Base-by-base conservation (phyloP, 2,113 vertebrate genomes). In the Origma solitaria region DNA sequence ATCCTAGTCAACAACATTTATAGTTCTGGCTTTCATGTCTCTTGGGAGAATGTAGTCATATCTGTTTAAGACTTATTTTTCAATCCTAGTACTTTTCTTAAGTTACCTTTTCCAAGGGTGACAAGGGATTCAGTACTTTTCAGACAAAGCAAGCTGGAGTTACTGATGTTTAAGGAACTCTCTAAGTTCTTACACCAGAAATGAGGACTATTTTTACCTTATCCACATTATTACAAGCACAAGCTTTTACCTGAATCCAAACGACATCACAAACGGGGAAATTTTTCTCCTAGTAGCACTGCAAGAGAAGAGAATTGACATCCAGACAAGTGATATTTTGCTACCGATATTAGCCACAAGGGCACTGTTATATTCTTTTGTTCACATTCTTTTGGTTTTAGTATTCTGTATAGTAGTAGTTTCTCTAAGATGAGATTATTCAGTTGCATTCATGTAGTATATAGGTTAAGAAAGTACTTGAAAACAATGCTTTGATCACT, bases 221-320 rank as follows among this genome's bases (percentile, higher is more conserved):
- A 30, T 6, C 45, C 14, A 20, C 24, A 76, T 33, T 15, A 66
- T 8, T 82, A 72, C 13, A 68, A 92, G 23, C n/a, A 42, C 23
- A 16, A 70, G 66, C 37, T 98, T 98, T 98, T 98, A 99, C 99
- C 99, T 98, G 97, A 99, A 99, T 85, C 97, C 97, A 97, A 99
- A 98, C 19, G 99, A 99, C 98, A 98, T 98, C 77, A 99, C 97
- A 97, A 98, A 97, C 0, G 98, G 98, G 27, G 97, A 23, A 6
- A 99, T 97, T 77, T 61, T 96, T 97, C 96, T 98, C 57, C 97
- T 98, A 82, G 98, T 76, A 19, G 80, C 97, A 87, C 98, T 98
- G 94, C 56, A 97, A 88, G 33, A 97, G 75, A 95, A 93, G 30
- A 90, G 38, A 96, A 90, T 3, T 28, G 45, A 76, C 25, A 58